These are phyloP conservation scores for Pelobates cultripes DNA, from an alignment of 2,797 vertebrate genomes.

Conservation along the genomic window DNA sequence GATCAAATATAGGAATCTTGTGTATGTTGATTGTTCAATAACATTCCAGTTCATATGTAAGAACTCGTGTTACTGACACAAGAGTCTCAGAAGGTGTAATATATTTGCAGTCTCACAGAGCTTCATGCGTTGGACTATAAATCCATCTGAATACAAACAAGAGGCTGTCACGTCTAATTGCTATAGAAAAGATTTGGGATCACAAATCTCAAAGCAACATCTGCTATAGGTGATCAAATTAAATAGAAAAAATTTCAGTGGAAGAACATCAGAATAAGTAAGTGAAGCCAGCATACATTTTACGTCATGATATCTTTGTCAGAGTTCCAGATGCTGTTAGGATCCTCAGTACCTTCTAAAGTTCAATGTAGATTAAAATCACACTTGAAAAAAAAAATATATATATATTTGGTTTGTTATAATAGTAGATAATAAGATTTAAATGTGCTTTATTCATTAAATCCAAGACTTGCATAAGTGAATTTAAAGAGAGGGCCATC, in stretches of 20 bases:
- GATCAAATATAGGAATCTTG: too few species aligned
- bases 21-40: too few species aligned
- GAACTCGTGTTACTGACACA: too few species aligned
- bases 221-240: neutral
- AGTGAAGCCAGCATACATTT: neutral
- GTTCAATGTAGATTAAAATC: neutral
- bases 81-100: too few species aligned
- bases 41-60: too few species aligned
- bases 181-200: conserved; percentile 1
- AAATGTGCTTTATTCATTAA: neutral
- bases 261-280: neutral
- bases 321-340: neutral
- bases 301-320: neutral
- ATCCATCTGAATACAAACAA: neutral
- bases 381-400: neutral
- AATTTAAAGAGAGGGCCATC: neutral
- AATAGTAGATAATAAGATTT: neutral
- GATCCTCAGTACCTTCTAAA: neutral
- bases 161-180: neutral
- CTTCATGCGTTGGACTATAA: neutral
- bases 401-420: neutral
- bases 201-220: conserved; percentile 1
- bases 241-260: neutral
- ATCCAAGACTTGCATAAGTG: neutral
- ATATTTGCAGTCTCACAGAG: neutral